Base-by-base conservation (phyloP, 2,797 vertebrate genomes). In the Cryptoprocta ferox region DNA sequence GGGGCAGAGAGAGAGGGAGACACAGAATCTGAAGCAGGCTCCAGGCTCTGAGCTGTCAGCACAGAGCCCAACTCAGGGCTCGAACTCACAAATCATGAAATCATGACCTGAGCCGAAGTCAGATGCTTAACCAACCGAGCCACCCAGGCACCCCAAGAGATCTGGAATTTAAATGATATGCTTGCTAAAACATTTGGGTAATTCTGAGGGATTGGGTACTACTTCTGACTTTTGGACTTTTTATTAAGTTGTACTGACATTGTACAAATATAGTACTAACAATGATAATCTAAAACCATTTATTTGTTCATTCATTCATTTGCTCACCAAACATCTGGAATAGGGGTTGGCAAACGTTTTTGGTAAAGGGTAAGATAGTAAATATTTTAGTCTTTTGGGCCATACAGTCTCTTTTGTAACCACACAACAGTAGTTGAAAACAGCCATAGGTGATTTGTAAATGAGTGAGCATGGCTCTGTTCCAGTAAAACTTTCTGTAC, bases 171-270 rank as follows among this genome's bases (percentile, higher is more conserved):
- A 30, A 76, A 19, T 3, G 15, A 8, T 76, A 28, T 48, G 8
- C 42, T 76, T 48, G 68, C 83, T 66, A n/a, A 63, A 56, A 37
- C 24, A 56, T 91, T 63, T 61, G 24, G 35, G 2, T 80, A 45
- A 68, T 32, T 32, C 61, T 70, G 15, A 37, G 18, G 87, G 50
- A 35, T 37, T 68, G 39, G 78, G 78, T 37, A 39, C 39, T 48
- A 16, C 70, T 61, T 59, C 78, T 68, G 68, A 87, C 7, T 81
- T 78, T 56, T 73, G 37, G 76, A 42, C 28, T 56, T 93, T 92
- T 71, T 37, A 59, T 61, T 19, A 48, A 50, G 73, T 82, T 75
- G 48, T 24, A 61, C 30, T 87, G 82, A 83, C 28, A 71, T 48
- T 80, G 59, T 70, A 19, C 73, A 37, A 80, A 50, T 39, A 8